Evolutionary conservation across 2,113 vertebrate species (phyloP).

Genomic region (Amazona vittata): DNA sequence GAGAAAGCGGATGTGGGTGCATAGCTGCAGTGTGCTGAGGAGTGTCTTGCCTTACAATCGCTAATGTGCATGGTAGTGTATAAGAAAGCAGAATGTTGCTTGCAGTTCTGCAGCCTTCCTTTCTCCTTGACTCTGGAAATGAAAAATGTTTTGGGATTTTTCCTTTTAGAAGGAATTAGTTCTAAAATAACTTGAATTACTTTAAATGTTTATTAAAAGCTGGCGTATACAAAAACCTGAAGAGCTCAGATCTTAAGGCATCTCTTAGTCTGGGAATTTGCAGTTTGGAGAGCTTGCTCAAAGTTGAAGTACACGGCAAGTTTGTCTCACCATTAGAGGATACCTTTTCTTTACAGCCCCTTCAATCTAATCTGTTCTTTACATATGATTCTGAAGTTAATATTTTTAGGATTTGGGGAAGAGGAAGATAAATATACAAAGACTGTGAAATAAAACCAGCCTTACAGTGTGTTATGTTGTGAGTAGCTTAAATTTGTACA

Average conservation of each 20-base stretch:
- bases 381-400: background rate
- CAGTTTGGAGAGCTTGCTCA: background rate
- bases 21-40: background rate
- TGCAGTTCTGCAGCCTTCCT: background rate
- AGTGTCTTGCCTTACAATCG: rapidly evolving
- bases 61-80: rapidly evolving
- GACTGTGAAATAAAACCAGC: background rate
- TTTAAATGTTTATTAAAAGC: background rate
- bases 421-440: background rate
- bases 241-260: background rate
- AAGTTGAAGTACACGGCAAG: background rate
- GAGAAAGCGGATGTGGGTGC: background rate
- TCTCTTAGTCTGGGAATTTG: background rate
- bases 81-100: background rate
- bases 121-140: background rate
- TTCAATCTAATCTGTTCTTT: background rate
- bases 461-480: background rate
- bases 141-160: background rate
- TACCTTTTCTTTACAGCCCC: background rate
- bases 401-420: background rate
- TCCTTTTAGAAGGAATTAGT: background rate
- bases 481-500: background rate
- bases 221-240: background rate
- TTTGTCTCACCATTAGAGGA: background rate
- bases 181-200: background rate